A percentile compares a stretch with the other conserved stretches of the same genome.
phyloP scores from a whole-genome alignment of 2,888 invertebrate genomes.

The Aspidapion aeneum region DNA sequence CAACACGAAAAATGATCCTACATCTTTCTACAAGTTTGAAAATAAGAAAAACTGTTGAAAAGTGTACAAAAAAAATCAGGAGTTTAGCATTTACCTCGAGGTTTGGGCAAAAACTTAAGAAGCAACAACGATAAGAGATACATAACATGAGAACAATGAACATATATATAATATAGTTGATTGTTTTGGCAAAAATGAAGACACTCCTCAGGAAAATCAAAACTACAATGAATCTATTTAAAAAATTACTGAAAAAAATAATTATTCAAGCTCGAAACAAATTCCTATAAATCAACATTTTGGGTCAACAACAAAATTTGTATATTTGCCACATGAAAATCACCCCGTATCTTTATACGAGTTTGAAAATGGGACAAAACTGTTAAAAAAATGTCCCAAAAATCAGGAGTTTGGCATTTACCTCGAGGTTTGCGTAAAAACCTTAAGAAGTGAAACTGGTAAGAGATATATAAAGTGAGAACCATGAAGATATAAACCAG shows the following conservation, averaged over 20 bases:
- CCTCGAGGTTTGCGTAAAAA: conserved; percentile 19
- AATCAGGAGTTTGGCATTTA: conserved; percentile 31
- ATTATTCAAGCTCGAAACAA: no score
- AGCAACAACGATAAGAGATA: no score
- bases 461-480: no score
- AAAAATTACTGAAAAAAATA: conserved; percentile 11
- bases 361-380: conserved; percentile 28
- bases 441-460: not conserved
- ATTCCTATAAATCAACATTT: no score
- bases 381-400: conserved; percentile 29
- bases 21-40: no score
- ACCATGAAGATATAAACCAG: conserved; percentile 25
- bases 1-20: no score
- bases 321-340: conserved; percentile 29
- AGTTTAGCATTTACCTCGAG: no score
- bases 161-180: conserved; percentile 31
- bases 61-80: no score
- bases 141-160: conserved; percentile 35
- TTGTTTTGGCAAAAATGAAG: conserved; percentile 9
- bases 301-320: conserved; percentile 12
- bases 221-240: not conserved
- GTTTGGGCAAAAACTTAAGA: no score
- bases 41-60: no score
- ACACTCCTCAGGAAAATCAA: not conserved
- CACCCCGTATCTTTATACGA: conserved; percentile 31